These are phyloP conservation scores for Hyaena hyaena DNA, from an alignment of 2,113 vertebrate genomes.

Conservation along the genomic window DNA sequence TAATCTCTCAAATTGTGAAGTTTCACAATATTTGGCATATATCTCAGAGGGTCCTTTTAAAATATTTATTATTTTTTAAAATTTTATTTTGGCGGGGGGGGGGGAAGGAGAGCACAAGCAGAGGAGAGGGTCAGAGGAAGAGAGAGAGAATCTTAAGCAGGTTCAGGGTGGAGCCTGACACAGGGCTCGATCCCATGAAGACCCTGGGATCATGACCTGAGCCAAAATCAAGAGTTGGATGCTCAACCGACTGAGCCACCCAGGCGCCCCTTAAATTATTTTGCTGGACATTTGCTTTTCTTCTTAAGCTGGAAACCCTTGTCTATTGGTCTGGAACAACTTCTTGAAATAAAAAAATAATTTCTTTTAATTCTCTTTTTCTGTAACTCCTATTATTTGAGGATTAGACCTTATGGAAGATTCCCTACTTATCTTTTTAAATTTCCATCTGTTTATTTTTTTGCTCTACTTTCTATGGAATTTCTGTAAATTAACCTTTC, in stretches of 20 bases:
- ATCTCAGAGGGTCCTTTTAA: not conserved
- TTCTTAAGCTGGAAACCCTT: not conserved
- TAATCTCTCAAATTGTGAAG: not conserved
- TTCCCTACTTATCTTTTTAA: not conserved
- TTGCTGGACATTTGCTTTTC: not conserved
- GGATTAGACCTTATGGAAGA: not conserved
- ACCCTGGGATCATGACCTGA: no score
- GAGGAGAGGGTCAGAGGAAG: no score
- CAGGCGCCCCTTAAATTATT: not conserved
- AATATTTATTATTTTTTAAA: not conserved
- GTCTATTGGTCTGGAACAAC: not conserved
- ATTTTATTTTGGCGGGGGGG: no score
- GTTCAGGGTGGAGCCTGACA: no score
- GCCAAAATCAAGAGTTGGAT: no score
- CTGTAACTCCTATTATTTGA: not conserved
- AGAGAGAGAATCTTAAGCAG: no score
- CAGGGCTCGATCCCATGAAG: no score
- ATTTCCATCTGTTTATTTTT: not conserved
- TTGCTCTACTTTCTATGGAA: not conserved
- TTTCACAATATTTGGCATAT: not conserved
- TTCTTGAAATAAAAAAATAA: not conserved
- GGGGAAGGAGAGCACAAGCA: no score
- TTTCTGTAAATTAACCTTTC: constrained; percentile 20
- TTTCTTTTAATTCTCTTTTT: not conserved
- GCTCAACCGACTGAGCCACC: no score